Evolutionary conservation across 2,888 invertebrate genomes (phyloP), one percentile per base, ranked within the genome.

Genomic region (Caradrina kadenii): DNA sequence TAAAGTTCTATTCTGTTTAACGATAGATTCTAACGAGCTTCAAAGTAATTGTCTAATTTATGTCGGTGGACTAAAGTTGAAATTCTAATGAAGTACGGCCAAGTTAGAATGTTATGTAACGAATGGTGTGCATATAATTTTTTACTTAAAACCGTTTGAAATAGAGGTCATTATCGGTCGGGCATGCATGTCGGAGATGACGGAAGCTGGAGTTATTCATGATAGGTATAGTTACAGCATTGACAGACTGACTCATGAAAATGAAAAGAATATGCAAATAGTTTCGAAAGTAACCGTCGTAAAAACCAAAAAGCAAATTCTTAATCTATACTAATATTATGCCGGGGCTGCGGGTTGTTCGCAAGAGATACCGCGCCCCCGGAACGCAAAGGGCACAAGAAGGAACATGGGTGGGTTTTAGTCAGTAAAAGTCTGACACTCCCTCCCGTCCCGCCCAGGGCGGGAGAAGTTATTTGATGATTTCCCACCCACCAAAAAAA

Each of bases 91-190:
- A 56, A 63, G 19, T 42, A 17, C 45, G 19, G 59, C 67, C 75
- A 76, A 79, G 76, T 79, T 79, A 65, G 71, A 73, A 69, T 72
- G 70, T 77, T 80, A 81, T 84, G 72, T 81, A 81, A 84, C 56
- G 58, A 68, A 54, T 50, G 17, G 52, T 83, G 73, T 70, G 79
- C 82, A 81, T 78, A 75, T 73, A 79, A 74, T 84, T 88, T 88
- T 85, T 85, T 80, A 81, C 80, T 80, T 71, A 75, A 83, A 82
- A 83, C 76, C 79, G 74, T 69, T 78, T 53, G 79, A 81, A 81
- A 83, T 87, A 86, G 85, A 86, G 86, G 84, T 85, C 83, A 84
- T 84, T 86, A 83, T 86, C 84, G 80, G 81, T 81, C 76, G 71
- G 17, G 55, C 65, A 64, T 59, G 69, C 67, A 72, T 70, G 81